These are phyloP conservation scores for Ormyrus nitidulus DNA, from an alignment of 2,888 invertebrate genomes.

Conservation along the genomic window DNA sequence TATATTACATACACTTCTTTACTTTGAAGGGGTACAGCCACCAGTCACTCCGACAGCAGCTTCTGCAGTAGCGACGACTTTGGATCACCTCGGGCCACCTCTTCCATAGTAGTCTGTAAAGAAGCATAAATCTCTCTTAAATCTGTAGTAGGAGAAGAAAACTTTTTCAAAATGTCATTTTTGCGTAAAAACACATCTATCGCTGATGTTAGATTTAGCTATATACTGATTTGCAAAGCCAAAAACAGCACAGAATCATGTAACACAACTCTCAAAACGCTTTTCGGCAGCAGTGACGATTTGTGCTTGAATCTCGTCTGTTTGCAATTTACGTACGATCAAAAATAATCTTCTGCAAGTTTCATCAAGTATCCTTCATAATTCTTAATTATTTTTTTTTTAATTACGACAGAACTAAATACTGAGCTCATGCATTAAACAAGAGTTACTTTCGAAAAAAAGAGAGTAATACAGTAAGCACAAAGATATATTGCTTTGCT, in stretches of 20 bases:
- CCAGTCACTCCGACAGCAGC: conserved; percentile 87
- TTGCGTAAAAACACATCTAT: conserved; percentile 50
- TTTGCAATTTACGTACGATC: not conserved
- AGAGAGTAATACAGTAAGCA: conserved; percentile 62
- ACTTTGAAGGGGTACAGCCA: conserved; percentile 74
- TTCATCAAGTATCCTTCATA: conserved; percentile 36
- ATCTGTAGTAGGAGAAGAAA: conserved; percentile 20
- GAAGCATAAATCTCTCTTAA: conserved; percentile 32
- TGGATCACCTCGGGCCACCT: conserved; percentile 86
- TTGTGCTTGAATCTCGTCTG: conserved; percentile 13
- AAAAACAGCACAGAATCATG: conserved; percentile 54
- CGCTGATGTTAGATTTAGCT: conserved; percentile 49
- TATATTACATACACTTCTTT: conserved; percentile 76
- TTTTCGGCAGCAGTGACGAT: conserved; percentile 14
- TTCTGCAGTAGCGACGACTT: conserved; percentile 90
- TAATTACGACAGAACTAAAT: conserved; percentile 51
- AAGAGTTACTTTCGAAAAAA: conserved; percentile 59
- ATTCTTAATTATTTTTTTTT: conserved; percentile 44
- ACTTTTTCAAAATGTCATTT: conserved; percentile 14
- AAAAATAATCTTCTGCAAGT: conserved; percentile 40
- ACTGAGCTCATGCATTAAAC: conserved; percentile 61
- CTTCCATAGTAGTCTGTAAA: conserved; percentile 85
- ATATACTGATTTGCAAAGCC: conserved; percentile 55
- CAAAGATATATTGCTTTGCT: conserved; percentile 64
- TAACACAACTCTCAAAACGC: conserved; percentile 47